Evolutionary conservation across 2,797 vertebrate species (phyloP).

Genomic region (Tapirus indicus): DNA sequence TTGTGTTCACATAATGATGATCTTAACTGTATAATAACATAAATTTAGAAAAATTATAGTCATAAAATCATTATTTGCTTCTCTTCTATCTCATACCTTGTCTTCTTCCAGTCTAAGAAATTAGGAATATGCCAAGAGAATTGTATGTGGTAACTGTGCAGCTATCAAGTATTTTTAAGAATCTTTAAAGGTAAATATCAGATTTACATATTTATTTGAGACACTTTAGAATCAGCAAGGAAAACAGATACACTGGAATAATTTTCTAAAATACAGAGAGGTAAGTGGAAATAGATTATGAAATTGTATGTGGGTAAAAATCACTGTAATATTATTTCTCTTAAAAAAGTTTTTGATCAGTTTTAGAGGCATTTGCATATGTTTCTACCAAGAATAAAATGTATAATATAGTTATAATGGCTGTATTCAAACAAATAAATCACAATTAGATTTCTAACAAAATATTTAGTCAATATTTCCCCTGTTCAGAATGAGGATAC

Average conservation of each 20-base stretch:
- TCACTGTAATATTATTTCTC: background rate
- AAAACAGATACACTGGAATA: conserved; percentile 15
- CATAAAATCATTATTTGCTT: conserved; percentile 47
- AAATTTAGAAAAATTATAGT: conserved; percentile 33
- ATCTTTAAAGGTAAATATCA: conserved; percentile 23
- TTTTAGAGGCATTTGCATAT: background rate
- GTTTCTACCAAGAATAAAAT: background rate
- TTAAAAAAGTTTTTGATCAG: background rate
- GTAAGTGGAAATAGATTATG: background rate
- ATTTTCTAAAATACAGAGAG: conserved; percentile 33
- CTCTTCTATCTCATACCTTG: background rate
- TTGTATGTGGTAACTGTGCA: conserved; percentile 24
- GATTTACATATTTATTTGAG: conserved; percentile 40
- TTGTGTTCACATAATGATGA: background rate
- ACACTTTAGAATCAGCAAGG: background rate
- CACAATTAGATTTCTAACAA: background rate
- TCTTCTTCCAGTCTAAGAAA: conserved; percentile 27
- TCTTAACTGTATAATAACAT: conserved; percentile 28
- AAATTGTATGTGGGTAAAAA: conserved; percentile 13
- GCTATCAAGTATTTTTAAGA: conserved; percentile 33
- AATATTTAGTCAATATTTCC: background rate
- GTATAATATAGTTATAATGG: background rate
- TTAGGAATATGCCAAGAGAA: conserved; percentile 20
- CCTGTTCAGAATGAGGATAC: background rate
- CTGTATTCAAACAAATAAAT: background rate